Base-by-base conservation (phyloP, 2,888 invertebrate genomes). In the Epinotia demarniana region DNA sequence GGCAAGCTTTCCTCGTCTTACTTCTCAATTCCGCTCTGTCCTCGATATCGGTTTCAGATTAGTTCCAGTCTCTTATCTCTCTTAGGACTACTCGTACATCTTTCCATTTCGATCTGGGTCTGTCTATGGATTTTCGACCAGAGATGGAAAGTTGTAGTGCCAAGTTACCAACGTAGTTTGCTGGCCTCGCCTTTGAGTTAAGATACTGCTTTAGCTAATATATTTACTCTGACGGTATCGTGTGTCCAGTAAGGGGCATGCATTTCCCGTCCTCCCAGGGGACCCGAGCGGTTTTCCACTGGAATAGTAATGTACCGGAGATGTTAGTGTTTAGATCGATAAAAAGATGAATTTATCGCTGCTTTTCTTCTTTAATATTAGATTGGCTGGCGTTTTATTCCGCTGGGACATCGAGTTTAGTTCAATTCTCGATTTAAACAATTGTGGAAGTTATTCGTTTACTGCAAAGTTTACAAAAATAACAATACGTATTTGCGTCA, bases 291-390 rank as follows among this genome's bases (percentile, higher is more conserved):
- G 85, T 83, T 87, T 86, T 87, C 86, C 81, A 84, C 86, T 80
- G 79, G 86, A 86, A 88, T 90, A 89, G 90, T 87, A 89, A 87
- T 85, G 85, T 83, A 84, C 83, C 80, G 81, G 81, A 80, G 71
- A 72, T 75, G 75, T 67, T 75, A 67, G 71, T 72, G 46, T 62
- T 67, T 72, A 75, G 61, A 72, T 75, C 67, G 57, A 75, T 75
- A 75, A 72, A 75, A 72, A 72, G 67, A 75, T 75, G 61, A 75
- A 75, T 75, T 75, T 75, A 75, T 61, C 60, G 67, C 55, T 66
- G 61, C 61, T 67, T 66, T 75, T 64, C 46, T 72, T 58, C 49
- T 75, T 75, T 61, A 71, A 75, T 75, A 75, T 72, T 75, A 75
- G 43, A 72, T 72, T 71, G 18, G 33, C 49, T 75, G 12, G 63